Base-by-base conservation (phyloP, 2,888 invertebrate species). In the Dyspetes luteomarginatus region DNA sequence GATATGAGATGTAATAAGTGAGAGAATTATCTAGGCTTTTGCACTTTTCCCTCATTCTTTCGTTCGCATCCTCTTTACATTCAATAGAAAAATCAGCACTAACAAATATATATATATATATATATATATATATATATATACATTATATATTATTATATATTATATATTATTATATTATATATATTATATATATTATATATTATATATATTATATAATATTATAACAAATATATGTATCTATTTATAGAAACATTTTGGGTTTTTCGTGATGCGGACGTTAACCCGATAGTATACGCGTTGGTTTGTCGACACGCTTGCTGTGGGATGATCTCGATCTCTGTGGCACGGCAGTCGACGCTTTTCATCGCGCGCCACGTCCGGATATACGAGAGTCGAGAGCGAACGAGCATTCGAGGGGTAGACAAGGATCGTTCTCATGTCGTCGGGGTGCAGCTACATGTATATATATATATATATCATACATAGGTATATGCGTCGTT, bases 381-480 rank as follows among this genome's bases (percentile, higher is more conserved):
- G 74, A 65, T 64, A 56, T 60, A 62, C 24, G 65, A 26, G 19
- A 48, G 28, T 15, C 7, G 55, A 22, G 68, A 15, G 74, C 22
- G 67, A 43, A 41, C 30, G 48, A 5, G 24, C 28, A 22, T 26
- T 67, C 36, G 65, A 67, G 71, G 75, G 87, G 86, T 86, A 87
- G 87, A 88, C 87, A 87, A 88, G 85, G 84, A 88, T 88, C 86
- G 84, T 56, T 45, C 69, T 69, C 55, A 28, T 56, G 69, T 67
- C 60, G 62, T 58, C 67, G 67, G 64, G 72, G 52, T 73, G 41
- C 48, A 78, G 58, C 15, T 48, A 45, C n/a, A 4, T 15, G 15
- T 30, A 30, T 30, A 30, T 30, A 30, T 36, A 26, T 50, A 67
- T 50, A 19, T 64, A 43, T 19, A 30, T 55, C 36, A n/a, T n/a